phyloP scores from a whole-genome alignment of 2,797 vertebrate species.

The Platalea minor region DNA sequence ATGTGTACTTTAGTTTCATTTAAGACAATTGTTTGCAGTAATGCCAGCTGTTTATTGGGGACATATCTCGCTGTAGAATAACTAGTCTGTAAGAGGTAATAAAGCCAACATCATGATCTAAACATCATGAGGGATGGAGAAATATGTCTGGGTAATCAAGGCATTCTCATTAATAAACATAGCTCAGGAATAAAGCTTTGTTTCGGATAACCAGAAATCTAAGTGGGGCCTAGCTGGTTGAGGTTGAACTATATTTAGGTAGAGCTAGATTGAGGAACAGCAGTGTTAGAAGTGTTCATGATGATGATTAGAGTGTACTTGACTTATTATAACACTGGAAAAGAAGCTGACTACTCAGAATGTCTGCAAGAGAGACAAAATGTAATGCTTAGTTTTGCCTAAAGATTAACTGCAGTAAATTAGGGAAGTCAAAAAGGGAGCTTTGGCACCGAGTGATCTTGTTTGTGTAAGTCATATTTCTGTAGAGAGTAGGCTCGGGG shows the following conservation, averaged over 20 bases:
- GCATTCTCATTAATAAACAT: not conserved
- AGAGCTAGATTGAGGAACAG: not conserved
- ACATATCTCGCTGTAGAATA: not conserved
- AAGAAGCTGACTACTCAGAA: slow-evolving; percentile 7
- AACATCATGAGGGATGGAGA: not conserved
- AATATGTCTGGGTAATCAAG: not conserved
- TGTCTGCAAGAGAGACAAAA: not conserved
- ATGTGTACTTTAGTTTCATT: not conserved
- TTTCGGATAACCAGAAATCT: not conserved
- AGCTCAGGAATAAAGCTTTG: not conserved
- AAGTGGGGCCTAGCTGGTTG: not conserved
- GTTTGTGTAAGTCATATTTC: not conserved
- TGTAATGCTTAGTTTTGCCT: not conserved
- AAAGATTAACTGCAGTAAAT: not conserved
- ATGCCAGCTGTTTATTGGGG: not conserved
- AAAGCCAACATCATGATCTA: not conserved
- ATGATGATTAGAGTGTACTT: not conserved
- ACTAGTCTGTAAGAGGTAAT: not conserved
- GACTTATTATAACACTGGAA: not conserved
- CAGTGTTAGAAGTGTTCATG: not conserved
- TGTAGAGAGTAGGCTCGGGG: not conserved
- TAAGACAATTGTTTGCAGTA: not conserved
- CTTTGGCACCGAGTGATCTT: not conserved
- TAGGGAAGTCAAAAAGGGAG: not conserved
- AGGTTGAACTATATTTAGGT: slow-evolving; percentile 17